phyloP scores from a whole-genome alignment of 2,113 vertebrate genomes.

The Siniperca knerii region DNA sequence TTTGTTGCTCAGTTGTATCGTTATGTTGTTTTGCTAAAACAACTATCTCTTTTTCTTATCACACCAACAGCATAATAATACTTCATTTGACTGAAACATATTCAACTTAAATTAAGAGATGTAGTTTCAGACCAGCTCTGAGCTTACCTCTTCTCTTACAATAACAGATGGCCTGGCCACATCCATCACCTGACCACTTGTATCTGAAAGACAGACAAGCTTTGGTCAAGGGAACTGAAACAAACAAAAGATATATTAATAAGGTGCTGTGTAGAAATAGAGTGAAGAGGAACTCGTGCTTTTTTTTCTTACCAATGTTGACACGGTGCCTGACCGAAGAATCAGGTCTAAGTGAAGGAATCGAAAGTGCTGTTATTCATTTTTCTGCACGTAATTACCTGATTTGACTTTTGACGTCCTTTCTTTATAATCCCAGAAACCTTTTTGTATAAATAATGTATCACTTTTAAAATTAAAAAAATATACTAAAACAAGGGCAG shows the following conservation, averaged over 20 bases:
- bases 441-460: too few species aligned
- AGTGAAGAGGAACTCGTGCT: neutral
- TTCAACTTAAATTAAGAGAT: neutral
- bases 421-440: neutral
- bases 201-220: conserved; percentile 44
- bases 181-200: neutral
- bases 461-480: neutral
- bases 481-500: neutral
- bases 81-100: neutral
- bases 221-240: conserved; percentile 18
- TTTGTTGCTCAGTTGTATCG: neutral
- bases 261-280: rapidly evolving
- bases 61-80: neutral
- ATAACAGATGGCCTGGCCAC: conserved; percentile 10
- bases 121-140: neutral
- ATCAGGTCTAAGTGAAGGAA: conserved; percentile 18
- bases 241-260: neutral
- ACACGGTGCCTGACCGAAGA: neutral
- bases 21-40: neutral
- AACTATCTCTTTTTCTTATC: neutral
- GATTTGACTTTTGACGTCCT: neutral
- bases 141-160: conserved; percentile 50
- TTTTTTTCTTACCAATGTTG: conserved; percentile 54
- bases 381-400: neutral
- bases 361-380: neutral